phyloP scores from a whole-genome alignment of 1,140 invertebrate species.

The Camponotus pennsylvanicus region DNA sequence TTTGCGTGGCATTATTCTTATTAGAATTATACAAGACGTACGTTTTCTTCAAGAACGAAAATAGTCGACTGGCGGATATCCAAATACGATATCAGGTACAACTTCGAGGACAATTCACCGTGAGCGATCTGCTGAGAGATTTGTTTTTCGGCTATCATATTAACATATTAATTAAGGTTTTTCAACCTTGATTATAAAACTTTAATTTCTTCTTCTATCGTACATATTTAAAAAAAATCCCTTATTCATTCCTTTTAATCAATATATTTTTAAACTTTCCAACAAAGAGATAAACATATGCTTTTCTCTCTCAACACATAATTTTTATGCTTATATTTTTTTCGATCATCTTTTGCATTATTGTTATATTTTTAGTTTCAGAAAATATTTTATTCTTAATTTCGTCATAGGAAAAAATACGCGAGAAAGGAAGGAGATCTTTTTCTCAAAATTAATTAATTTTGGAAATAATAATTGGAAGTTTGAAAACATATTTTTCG shows the following conservation, averaged over 20 bases:
- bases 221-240: neutral
- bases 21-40: conserved; percentile 67
- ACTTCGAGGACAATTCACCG: conserved; percentile 67
- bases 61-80: conserved; percentile 67
- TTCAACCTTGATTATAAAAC: neutral
- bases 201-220: conserved; percentile 19
- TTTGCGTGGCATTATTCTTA: conserved; percentile 58
- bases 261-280: neutral
- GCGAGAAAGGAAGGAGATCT: neutral
- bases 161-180: conserved; percentile 20
- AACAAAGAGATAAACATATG: neutral
- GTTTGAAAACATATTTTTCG: neutral
- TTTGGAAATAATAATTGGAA: neutral
- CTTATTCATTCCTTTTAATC: neutral
- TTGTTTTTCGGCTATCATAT: conserved; percentile 44
- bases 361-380: neutral
- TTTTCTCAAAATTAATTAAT: neutral
- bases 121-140: conserved; percentile 39
- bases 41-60: conserved; percentile 71
- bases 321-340: neutral
- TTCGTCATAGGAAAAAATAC: neutral
- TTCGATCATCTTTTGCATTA: neutral
- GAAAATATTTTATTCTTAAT: neutral
- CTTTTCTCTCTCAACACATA: neutral
- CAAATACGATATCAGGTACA: conserved; percentile 69